phyloP scores from a whole-genome alignment of 2,113 vertebrate species.

The Anarrhichthys ocellatus region DNA sequence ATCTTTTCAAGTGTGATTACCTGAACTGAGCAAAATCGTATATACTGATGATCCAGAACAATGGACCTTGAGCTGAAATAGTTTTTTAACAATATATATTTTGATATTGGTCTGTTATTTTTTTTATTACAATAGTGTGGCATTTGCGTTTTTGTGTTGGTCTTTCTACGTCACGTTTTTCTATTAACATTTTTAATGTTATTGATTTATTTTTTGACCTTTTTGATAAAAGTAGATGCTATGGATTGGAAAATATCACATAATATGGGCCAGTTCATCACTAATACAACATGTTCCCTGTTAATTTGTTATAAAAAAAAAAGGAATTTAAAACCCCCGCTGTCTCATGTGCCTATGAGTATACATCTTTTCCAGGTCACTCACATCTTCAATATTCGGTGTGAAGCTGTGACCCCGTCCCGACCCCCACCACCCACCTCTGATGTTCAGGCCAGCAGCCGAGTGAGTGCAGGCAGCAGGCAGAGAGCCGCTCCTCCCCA shows the following conservation, averaged over 20 bases:
- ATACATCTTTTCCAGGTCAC: neutral
- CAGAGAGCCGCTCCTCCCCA: constrained; percentile 49
- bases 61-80: neutral
- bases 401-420: neutral
- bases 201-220: neutral
- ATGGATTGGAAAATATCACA: neutral
- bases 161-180: neutral
- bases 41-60: neutral
- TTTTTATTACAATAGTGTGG: neutral
- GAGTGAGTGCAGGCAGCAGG: constrained; percentile 45
- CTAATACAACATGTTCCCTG: neutral
- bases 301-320: neutral
- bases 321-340: neutral
- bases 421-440: rapidly evolving
- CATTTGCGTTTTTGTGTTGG: neutral
- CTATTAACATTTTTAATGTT: neutral
- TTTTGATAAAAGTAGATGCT: neutral
- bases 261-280: neutral
- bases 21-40: neutral
- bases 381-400: neutral
- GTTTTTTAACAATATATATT: neutral
- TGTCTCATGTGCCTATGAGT: neutral
- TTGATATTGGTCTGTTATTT: neutral
- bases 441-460: constrained; percentile 66
- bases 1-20: neutral